A percentile compares a stretch with the other conserved stretches of the same genome.
Conservation (phyloP, 92 coral and sea anemone species). For the Actinostola sp. region DNA sequence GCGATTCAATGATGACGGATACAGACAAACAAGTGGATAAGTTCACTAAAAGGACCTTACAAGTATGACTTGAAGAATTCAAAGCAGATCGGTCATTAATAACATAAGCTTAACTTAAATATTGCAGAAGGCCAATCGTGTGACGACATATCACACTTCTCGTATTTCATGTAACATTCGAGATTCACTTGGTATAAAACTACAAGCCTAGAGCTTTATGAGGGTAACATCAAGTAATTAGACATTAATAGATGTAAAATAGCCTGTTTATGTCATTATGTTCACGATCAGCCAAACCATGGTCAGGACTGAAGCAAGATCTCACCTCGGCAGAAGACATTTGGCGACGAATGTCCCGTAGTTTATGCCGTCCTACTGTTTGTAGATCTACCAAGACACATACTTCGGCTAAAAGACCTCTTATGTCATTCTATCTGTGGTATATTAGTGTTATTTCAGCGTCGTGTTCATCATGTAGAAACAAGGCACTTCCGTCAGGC, state of each 20-base stretch:
- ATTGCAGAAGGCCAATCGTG: not conserved
- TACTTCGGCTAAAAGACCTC: not conserved
- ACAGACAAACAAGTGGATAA: too few relatives aligned
- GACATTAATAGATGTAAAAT: not conserved
- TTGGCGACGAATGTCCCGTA: not conserved
- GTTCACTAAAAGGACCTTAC: not conserved
- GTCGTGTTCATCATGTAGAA: constrained; percentile 38
- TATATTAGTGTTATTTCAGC: constrained; percentile 1
- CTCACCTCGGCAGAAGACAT: constrained; percentile 20
- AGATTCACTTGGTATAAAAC: not conserved
- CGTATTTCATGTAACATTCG: not conserved
- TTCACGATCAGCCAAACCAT: not conserved
- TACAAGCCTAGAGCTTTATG: not conserved
- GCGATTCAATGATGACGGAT: not conserved
- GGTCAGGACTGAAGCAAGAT: constrained; percentile 5
- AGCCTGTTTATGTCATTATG: not conserved
- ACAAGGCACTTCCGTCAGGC: constrained; percentile 64
- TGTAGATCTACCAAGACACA: not conserved
- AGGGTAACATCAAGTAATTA: not conserved
- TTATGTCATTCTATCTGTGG: constrained; percentile 5
- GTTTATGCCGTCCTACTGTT: constrained; percentile 9
- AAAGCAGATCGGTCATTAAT: not conserved
- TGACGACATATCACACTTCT: not conserved
- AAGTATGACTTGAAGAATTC: not conserved
- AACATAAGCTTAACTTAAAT: not conserved